Conservation (phyloP, 2,888 invertebrate genomes). For the Erebia palarica region DNA sequence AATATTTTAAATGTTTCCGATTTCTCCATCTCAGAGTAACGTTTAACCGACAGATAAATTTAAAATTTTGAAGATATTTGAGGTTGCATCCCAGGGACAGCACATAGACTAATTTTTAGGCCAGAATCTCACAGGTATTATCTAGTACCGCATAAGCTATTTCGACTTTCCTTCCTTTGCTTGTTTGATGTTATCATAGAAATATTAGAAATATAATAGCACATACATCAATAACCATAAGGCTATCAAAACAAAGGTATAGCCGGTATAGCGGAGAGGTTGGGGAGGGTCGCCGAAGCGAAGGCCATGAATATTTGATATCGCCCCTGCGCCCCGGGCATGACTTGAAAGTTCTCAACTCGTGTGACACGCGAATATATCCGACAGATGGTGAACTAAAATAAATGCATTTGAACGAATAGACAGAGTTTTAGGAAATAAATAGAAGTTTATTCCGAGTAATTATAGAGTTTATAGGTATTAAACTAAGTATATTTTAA, state of each 20-base stretch:
- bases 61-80: no score
- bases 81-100: no score
- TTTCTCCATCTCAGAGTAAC: no score
- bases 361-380: conserved; percentile 46
- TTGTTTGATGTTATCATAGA: background rate
- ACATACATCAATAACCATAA: conserved; percentile 22
- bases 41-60: no score
- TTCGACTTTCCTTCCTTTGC: background rate
- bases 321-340: conserved; percentile 44
- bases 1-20: no score
- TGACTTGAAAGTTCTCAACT: conserved; percentile 45
- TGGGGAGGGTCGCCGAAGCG: conserved; percentile 44
- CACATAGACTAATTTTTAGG: no score
- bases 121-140: no score
- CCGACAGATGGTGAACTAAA: background rate
- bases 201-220: background rate
- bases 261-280: conserved; percentile 38
- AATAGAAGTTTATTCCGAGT: no score
- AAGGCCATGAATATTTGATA: conserved; percentile 72
- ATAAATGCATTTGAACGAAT: background rate
- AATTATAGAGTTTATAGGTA: no score
- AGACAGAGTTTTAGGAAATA: no score
- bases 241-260: conserved; percentile 34
- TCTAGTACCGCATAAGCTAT: background rate
- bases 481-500: no score